Evolutionary conservation across 2,888 invertebrate genomes (phyloP).

Genomic region (Heliconius cydno): DNA sequence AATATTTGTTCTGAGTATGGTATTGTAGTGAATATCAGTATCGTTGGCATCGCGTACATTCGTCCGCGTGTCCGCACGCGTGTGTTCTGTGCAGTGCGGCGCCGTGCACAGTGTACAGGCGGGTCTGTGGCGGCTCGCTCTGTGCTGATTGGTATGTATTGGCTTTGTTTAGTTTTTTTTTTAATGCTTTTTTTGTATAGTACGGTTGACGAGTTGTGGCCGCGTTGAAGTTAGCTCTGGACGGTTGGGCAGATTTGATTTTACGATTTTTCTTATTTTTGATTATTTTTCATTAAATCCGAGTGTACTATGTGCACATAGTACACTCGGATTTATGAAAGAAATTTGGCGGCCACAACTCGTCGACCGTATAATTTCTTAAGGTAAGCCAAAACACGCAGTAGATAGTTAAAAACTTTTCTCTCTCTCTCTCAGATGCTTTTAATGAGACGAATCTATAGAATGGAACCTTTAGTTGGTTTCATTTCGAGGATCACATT

Average conservation of each 20-base stretch:
- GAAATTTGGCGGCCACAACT: neutral
- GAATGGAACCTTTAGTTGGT: neutral
- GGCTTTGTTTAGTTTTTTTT: neutral
- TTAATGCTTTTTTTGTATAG: neutral
- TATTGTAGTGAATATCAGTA: conserved; percentile 63
- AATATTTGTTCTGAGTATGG: conserved; percentile 46
- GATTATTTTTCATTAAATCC: neutral
- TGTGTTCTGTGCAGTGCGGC: conserved; percentile 75
- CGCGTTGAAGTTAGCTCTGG: neutral
- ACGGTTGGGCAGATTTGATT: neutral
- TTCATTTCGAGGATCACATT: neutral
- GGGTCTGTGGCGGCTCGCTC: conserved; percentile 71
- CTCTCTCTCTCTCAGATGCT: too few relatives aligned
- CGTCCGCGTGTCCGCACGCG: conserved; percentile 73
- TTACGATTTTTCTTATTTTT: neutral
- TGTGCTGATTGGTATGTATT: conserved; percentile 76
- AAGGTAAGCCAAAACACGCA: neutral
- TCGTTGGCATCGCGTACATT: conserved; percentile 79
- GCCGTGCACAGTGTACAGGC: conserved; percentile 69
- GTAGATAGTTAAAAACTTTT: too few relatives aligned
- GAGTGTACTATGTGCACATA: neutral
- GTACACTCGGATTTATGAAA: too few relatives aligned
- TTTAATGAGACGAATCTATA: neutral
- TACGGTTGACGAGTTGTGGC: neutral
- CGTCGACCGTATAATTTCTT: neutral